Evolutionary conservation across 2,797 vertebrate species (phyloP), one percentile per base, ranked within the genome.

Genomic region (Pitangus sulphuratus): DNA sequence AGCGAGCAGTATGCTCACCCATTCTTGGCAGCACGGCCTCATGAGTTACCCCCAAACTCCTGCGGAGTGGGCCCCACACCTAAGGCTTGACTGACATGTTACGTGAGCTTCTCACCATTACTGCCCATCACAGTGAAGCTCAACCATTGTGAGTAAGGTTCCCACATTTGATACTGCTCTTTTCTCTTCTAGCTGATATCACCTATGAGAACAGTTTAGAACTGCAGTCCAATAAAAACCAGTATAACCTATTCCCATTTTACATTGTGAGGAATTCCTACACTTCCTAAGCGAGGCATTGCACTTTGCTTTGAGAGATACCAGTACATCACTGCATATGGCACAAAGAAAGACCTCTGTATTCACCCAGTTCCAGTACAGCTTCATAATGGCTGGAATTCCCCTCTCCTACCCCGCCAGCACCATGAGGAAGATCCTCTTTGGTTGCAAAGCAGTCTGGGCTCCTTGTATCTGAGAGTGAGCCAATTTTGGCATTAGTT

Each of bases 221-320:
- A 42, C 26, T 54, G n/a, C 30, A 72, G 51, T 28, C 31, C 48
- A 44, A 30, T 30, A 76, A 90, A 83, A 93, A n/a, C 9, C 1
- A 8, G 35, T 44, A n/a, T 42, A 0, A 16, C 66, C 61, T 9
- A 2, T 33, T 66, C 22, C 19, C 25, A 30, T 68, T 91, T 69
- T 48, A 87, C 68, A 75, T 65, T 82, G n/a, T 62, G 54, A 79
- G 50, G 48, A 68, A 68, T 62, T 92, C 39, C 87, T 66, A 28
- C 1, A 3, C 26, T 62, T 82, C 47, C 45, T 58, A 80, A 68
- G 47, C 0, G 10, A 60, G 47, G 42, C 47, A 48, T 4, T 86
- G 54, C 35, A 61, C 51, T 95, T 50, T 31, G 33, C 69, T 75
- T 79, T 79, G 50, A 81, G 44, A 76, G 86, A 75, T 24, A 66